A percentile compares a stretch with the other conserved stretches of the same genome.
phyloP scores from a whole-genome alignment of 2,797 vertebrate species.

The Lophius americanus region DNA sequence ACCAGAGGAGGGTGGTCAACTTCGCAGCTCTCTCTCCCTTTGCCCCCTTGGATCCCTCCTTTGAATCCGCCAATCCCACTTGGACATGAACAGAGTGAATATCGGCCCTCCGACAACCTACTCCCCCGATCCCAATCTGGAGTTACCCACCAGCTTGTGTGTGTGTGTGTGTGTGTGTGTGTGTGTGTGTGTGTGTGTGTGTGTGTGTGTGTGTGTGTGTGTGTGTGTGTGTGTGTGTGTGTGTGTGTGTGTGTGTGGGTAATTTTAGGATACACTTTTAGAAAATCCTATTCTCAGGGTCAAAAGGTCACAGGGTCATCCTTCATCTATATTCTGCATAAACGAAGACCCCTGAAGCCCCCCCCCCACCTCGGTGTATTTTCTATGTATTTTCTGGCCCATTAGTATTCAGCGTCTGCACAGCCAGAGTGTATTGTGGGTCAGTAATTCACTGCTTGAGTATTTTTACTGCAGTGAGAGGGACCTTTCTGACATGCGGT shows the following conservation, averaged over 20 bases:
- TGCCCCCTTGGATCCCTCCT: constrained; percentile 21
- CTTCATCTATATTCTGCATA: no score
- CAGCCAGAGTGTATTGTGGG: constrained; percentile 59
- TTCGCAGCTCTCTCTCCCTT: constrained; percentile 13
- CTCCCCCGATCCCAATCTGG: constrained; percentile 44
- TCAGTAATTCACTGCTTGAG: constrained; percentile 68
- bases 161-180: no score
- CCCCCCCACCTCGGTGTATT: not conserved
- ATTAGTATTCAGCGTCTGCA: constrained; percentile 75
- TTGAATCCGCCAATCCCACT: constrained; percentile 19
- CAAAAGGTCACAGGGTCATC: constrained; percentile 75
- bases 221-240: constrained; percentile 4
- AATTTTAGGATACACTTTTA: constrained; percentile 59
- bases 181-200: not conserved
- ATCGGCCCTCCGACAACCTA: constrained; percentile 26
- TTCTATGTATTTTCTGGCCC: constrained; percentile 69
- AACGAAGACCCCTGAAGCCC: no score
- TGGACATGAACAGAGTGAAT: constrained; percentile 31
- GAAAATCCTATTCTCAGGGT: constrained; percentile 71
- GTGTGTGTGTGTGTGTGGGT: constrained; percentile 9
- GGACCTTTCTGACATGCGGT: constrained; percentile 72
- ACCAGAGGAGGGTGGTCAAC: constrained; percentile 9
- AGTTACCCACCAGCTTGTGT: constrained; percentile 41
- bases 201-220: not conserved
- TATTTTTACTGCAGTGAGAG: constrained; percentile 61